These are phyloP conservation scores for Hydrophis major DNA, from an alignment of 2,797 vertebrate genomes.

Conservation along the genomic window DNA sequence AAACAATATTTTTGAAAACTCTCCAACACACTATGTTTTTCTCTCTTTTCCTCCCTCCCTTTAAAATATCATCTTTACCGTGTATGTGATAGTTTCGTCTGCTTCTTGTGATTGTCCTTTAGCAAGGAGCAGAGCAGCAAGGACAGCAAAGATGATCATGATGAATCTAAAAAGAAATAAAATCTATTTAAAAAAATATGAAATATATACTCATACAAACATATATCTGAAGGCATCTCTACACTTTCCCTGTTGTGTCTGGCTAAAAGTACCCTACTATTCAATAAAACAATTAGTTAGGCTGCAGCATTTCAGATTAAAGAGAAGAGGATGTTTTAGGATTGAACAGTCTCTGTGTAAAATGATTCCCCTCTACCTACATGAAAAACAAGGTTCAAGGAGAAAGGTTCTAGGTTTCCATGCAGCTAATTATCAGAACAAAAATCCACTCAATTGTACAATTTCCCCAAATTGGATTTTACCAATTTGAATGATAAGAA, in stretches of 20 bases:
- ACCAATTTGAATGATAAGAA: not conserved
- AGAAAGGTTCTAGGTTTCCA: not conserved
- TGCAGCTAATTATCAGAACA: not conserved
- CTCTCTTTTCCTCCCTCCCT: not conserved
- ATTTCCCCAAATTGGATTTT: not conserved
- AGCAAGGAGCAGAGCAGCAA: conserved; percentile 76
- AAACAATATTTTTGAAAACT: conserved; percentile 43
- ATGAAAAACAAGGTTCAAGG: not conserved
- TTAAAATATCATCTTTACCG: conserved; percentile 69
- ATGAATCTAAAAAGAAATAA: conserved; percentile 68
- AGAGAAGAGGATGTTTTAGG: no score
- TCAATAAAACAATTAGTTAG: not conserved
- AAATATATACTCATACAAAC: not conserved
- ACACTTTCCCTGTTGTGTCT: not conserved
- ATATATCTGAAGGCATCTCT: not conserved
- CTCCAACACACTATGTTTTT: conserved; percentile 44
- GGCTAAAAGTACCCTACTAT: not conserved
- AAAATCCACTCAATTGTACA: not conserved
- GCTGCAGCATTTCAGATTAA: not conserved
- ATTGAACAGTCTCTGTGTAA: not conserved
- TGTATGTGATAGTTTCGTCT: conserved; percentile 90
- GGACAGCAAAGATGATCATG: conserved; percentile 73
- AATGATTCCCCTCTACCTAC: not conserved
- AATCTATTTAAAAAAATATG: not conserved
- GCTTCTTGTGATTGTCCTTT: conserved; percentile 82